Base-by-base conservation (phyloP, 2,797 vertebrate species). In the Martes flavigula region DNA sequence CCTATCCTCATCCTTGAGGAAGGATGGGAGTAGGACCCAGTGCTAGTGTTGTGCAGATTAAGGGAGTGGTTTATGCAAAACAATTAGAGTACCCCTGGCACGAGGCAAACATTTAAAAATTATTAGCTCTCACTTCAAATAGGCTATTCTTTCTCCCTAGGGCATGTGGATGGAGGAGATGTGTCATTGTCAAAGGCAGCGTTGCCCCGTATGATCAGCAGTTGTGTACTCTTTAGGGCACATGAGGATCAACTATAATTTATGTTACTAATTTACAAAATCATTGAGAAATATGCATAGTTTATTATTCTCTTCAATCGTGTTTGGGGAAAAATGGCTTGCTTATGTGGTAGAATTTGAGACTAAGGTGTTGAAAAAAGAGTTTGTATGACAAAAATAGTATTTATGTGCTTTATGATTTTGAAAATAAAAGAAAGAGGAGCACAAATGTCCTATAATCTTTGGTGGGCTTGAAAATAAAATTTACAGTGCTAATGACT, bases 391-490 rank as follows among this genome's bases (percentile, higher is more conserved):
- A 54, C 83, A 92, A 79, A 96, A 90, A 23, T 13, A 18, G 25
- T 35, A 51, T 7, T 15, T 81, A 35, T 4, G 51, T 23, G n/a
- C 7, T 66, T 27, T 56, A 82, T 68, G 79, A 75, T 43, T 89
- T 84, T 87, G 79, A 90, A 96, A 92, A 84, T 62, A 83, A 11
- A 81, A 40, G 64, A 73, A 86, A 87, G 38, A 86, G 43, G 48
- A 62, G 10, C 60, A 38, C 81, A 88, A 87, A 48, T 2, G 21
- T 20, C 17, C 20, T 72, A 4, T 58, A 62, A 51, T 87, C 38
- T 73, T 89, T 40, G 51, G 25, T 87, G 58, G 62, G 35, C 6
- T 94, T 91, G 72, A 90, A 90, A 60, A 68, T 60, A 91, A 54
- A 81, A 51, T 14, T 32, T 70, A 43, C 15, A 27, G n/a, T 62